Percentiles rank a stretch among this genome's conserved stretches.
Conservation (phyloP, 2,888 invertebrate species). For the Agriotes lineatus region DNA sequence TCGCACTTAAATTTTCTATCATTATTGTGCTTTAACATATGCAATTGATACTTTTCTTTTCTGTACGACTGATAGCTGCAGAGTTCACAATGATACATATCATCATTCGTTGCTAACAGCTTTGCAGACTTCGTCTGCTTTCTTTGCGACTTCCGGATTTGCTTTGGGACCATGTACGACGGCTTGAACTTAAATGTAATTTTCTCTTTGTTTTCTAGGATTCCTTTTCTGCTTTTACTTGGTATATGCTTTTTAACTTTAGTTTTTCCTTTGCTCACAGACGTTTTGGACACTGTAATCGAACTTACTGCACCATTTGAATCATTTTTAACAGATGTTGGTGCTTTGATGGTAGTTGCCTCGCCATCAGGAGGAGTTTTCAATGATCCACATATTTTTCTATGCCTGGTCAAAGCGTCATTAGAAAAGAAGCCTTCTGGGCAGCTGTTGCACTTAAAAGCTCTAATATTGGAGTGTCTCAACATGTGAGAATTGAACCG, state of each 20-base stretch:
- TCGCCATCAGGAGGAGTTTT: not conserved
- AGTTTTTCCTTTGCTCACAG: too few species aligned
- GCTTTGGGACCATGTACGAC: too few species aligned
- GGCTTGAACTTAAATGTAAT: not conserved
- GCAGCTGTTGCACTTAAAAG: constrained; percentile 14
- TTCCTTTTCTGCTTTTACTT: too few species aligned
- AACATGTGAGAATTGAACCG: constrained; percentile 8
- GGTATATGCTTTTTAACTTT: too few species aligned
- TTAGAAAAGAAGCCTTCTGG: not conserved
- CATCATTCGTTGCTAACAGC: not conserved
- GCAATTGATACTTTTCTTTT: not conserved
- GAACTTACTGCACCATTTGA: too few species aligned
- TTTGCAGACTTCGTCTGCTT: not conserved
- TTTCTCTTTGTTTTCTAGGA: not conserved
- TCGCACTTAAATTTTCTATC: not conserved
- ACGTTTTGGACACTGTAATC: too few species aligned
- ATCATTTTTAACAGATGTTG: too few species aligned
- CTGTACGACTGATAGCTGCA: not conserved
- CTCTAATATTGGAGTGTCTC: constrained; percentile 17
- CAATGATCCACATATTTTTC: not conserved
- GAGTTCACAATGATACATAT: not conserved
- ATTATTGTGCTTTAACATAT: not conserved
- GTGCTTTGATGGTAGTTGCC: not conserved
- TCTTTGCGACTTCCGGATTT: not conserved
- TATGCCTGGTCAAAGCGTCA: constrained; percentile 1